A percentile compares a stretch with the other conserved stretches of the same genome.
Evolutionary conservation across 2,888 invertebrate genomes (phyloP).

Genomic region (Drosophila infuscata): DNA sequence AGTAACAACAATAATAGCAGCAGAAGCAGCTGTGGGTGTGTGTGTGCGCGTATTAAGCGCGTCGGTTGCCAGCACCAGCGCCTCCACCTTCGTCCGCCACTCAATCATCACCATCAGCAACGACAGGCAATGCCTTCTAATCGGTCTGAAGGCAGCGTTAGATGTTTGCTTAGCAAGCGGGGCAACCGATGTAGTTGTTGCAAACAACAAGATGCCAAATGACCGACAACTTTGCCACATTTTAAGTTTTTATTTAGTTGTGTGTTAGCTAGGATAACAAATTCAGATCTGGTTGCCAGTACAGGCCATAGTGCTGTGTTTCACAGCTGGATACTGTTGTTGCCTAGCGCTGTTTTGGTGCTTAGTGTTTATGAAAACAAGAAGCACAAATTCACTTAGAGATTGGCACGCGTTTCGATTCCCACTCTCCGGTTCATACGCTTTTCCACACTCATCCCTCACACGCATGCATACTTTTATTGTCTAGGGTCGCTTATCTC

Average conservation of each 20-base stretch:
- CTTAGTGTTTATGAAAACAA: slow-evolving; percentile 64
- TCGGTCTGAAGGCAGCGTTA: slow-evolving; percentile 37
- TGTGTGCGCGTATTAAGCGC: neutral
- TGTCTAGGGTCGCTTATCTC: slow-evolving; percentile 52
- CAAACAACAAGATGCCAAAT: slow-evolving; percentile 44
- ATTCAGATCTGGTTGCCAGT: slow-evolving; percentile 36
- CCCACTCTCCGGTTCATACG: slow-evolving; percentile 32
- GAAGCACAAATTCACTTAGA: slow-evolving; percentile 25
- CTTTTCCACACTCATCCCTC: slow-evolving; percentile 12
- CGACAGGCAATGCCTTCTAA: slow-evolving; percentile 36
- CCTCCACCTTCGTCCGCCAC: slow-evolving; percentile 1
- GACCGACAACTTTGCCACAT: slow-evolving; percentile 24
- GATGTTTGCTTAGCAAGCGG: slow-evolving; percentile 43
- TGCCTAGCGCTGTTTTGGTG: slow-evolving; percentile 38
- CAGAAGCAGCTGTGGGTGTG: slow-evolving; percentile 26
- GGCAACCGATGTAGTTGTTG: slow-evolving; percentile 35
- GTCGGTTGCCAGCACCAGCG: neutral
- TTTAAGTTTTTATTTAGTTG: slow-evolving; percentile 11
- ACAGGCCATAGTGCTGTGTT: slow-evolving; percentile 43
- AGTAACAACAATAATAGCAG: slow-evolving; percentile 21
- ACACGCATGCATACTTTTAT: slow-evolving; percentile 19
- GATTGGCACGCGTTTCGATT: slow-evolving; percentile 41
- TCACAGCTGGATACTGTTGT: slow-evolving; percentile 61
- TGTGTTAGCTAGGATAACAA: slow-evolving; percentile 34
- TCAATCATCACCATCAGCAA: slow-evolving; percentile 37